Percentiles rank a stretch among this genome's conserved stretches.
Conservation (phyloP, 2,113 vertebrate species). For the Melanerpes aurifrons region DNA sequence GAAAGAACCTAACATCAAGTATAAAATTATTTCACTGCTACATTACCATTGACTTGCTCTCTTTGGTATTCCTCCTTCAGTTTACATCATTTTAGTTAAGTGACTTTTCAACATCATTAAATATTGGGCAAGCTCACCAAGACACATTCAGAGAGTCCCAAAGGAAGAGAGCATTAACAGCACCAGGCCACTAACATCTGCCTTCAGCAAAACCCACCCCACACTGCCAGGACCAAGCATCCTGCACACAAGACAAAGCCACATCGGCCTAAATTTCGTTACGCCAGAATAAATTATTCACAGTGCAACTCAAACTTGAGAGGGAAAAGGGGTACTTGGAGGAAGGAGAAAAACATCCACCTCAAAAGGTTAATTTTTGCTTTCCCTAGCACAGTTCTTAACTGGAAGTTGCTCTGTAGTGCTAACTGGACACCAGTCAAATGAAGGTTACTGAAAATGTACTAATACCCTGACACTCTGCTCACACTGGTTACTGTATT, state of each 20-base stretch:
- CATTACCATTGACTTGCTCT: fast-evolving
- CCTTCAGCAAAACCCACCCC: background rate
- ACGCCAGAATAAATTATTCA: background rate
- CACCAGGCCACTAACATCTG: background rate
- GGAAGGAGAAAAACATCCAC: background rate
- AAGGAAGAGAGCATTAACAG: background rate
- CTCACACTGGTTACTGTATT: background rate
- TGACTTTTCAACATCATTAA: background rate
- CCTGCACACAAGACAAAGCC: background rate
- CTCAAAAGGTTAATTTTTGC: background rate
- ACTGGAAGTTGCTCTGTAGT: background rate
- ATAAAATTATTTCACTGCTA: background rate
- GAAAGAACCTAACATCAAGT: background rate
- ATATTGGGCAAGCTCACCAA: background rate
- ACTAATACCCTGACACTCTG: fast-evolving
- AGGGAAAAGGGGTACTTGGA: background rate
- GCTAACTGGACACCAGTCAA: background rate
- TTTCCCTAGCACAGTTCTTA: background rate
- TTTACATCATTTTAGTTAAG: background rate
- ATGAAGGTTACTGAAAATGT: background rate
- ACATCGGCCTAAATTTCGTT: fast-evolving
- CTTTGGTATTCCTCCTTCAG: background rate
- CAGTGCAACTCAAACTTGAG: background rate
- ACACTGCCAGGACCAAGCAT: background rate
- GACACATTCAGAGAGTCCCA: background rate